Evolutionary conservation across 1,140 invertebrate species (phyloP).

Genomic region (Chrysopa pallens): DNA sequence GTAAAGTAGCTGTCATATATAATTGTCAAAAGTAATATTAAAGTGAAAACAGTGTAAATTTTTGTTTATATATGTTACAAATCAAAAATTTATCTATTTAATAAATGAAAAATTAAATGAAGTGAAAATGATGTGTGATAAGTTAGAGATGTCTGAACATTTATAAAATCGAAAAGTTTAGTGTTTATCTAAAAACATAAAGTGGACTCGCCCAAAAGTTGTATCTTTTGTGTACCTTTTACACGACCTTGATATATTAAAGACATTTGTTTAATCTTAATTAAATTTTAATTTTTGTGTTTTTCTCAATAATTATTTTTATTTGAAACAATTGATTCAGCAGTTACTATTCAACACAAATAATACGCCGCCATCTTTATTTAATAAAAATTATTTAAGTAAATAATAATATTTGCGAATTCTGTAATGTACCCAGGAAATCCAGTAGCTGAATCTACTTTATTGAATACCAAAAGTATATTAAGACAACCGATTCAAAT

Average conservation of each 20-base stretch:
- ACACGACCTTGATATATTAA: neutral
- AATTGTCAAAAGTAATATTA: too few species aligned
- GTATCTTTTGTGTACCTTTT: neutral
- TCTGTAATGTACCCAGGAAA: neutral
- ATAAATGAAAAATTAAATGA: too few species aligned
- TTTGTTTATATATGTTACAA: too few species aligned
- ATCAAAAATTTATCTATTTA: too few species aligned
- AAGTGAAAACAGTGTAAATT: too few species aligned
- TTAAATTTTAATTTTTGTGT: neutral
- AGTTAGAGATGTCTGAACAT: neutral
- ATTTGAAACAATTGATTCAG: neutral
- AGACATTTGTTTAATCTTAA: neutral
- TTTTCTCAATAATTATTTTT: too few species aligned
- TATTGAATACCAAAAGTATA: neutral
- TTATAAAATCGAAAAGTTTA: neutral
- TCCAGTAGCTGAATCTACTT: neutral
- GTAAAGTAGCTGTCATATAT: too few species aligned
- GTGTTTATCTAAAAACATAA: neutral
- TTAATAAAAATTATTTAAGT: neutral
- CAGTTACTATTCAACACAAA: neutral
- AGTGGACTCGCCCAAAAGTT: neutral
- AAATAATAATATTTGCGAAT: neutral
- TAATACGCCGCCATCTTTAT: neutral
- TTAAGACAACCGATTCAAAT: slow-evolving; percentile 15
- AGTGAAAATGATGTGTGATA: neutral